A percentile compares a stretch with the other conserved stretches of the same genome.
Conservation (phyloP, 2,888 invertebrate genomes). For the Agapostemon virescens region DNA sequence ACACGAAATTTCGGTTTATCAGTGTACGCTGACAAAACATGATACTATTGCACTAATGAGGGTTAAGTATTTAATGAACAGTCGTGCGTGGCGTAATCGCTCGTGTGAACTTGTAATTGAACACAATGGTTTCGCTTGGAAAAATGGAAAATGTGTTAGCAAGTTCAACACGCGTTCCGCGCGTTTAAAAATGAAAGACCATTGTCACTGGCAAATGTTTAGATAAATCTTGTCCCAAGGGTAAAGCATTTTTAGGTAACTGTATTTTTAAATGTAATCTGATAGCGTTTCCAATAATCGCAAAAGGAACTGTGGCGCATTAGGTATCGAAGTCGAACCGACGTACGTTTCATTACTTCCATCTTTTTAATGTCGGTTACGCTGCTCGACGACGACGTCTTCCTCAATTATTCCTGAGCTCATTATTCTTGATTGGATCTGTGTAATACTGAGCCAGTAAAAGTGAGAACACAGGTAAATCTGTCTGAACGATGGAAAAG, state of each 20-base stretch:
- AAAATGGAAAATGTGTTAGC: neutral
- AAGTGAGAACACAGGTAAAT: conserved; percentile 44
- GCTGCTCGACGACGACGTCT: conserved; percentile 39
- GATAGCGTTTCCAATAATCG: conserved; percentile 17
- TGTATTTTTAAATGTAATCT: neutral
- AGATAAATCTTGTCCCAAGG: neutral
- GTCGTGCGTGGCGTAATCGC: neutral
- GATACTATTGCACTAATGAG: conserved; percentile 18
- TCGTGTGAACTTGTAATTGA: conserved; percentile 28
- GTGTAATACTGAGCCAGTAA: conserved; percentile 38
- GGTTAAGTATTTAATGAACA: conserved; percentile 30
- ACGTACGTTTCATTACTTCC: conserved; percentile 35
- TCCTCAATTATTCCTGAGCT: conserved; percentile 62
- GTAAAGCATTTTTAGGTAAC: neutral
- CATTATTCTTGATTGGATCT: conserved; percentile 54
- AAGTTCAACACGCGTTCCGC: neutral
- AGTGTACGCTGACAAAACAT: neutral
- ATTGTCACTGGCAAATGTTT: neutral
- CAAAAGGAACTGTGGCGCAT: conserved; percentile 46
- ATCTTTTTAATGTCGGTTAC: conserved; percentile 44
- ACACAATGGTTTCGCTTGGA: conserved; percentile 1
- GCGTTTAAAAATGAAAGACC: neutral
- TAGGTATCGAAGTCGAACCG: conserved; percentile 35
- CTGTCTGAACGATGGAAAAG: neutral
- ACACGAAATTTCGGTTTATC: neutral